Percentiles rank a stretch among this genome's conserved stretches.
Conservation (phyloP, 2,888 invertebrate genomes). For the Mythimna ferrago region DNA sequence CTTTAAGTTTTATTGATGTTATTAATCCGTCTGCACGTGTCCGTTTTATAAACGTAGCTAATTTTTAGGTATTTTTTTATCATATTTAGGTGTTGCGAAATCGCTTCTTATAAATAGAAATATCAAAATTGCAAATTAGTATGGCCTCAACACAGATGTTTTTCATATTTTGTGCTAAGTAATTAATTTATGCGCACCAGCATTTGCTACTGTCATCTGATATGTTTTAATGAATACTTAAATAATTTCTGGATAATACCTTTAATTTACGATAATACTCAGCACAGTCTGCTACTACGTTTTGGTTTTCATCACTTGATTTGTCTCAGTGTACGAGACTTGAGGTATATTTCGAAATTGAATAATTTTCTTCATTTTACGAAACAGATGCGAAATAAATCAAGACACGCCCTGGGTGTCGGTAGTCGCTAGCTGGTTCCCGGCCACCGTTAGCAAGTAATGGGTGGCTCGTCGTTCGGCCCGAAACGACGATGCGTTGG, state of each 20-base stretch:
- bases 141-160: slow-evolving; percentile 3
- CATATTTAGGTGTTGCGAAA: slow-evolving; percentile 25
- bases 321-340: background rate
- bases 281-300: background rate
- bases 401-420: no score
- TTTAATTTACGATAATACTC: slow-evolving; percentile 1
- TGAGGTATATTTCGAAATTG: background rate
- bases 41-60: slow-evolving; percentile 3
- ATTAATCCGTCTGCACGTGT: slow-evolving; percentile 42
- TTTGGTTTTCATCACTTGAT: background rate
- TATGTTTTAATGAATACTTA: slow-evolving; percentile 18
- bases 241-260: background rate
- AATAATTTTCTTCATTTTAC: background rate
- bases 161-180: slow-evolving; percentile 14
- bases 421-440: no score
- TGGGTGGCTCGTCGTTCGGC: no score
- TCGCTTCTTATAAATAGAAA: background rate
- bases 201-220: slow-evolving; percentile 16
- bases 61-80: slow-evolving; percentile 8
- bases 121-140: slow-evolving; percentile 28
- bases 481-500: no score
- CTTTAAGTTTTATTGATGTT: slow-evolving; percentile 40
- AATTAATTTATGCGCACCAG: slow-evolving; percentile 22
- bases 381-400: background rate
- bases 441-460: no score